phyloP scores from a whole-genome alignment of 2,113 vertebrate genomes.

The Perccottus glenii region DNA sequence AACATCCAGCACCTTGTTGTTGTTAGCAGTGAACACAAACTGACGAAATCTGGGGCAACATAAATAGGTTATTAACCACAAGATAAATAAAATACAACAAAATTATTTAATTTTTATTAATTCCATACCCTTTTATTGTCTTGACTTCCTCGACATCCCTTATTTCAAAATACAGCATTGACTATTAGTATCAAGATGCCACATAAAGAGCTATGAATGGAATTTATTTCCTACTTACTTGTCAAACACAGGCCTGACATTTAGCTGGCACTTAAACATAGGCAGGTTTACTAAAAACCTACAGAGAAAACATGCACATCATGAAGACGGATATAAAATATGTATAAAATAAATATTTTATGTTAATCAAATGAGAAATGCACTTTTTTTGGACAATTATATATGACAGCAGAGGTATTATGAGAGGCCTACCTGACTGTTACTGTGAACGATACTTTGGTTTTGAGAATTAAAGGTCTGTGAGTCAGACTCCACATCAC shows the following conservation, averaged over 20 bases:
- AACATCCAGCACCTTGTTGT: conserved; percentile 89
- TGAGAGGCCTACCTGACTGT: conserved; percentile 82
- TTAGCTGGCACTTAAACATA: conserved; percentile 87
- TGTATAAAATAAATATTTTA: not conserved
- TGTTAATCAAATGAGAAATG: not conserved
- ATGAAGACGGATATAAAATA: not conserved
- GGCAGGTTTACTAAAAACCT: conserved; percentile 90
- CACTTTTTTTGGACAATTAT: too few relatives aligned
- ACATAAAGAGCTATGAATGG: too few relatives aligned
- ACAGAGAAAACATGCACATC: conserved; percentile 6
- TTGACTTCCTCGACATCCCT: conserved; percentile 87
- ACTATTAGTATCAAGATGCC: not conserved
- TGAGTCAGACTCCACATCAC: conserved; percentile 86
- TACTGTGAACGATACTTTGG: conserved; percentile 85
- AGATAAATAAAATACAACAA: too few relatives aligned
- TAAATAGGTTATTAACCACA: not conserved
- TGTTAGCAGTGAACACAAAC: conserved; percentile 86
- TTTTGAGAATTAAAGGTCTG: conserved; percentile 89
- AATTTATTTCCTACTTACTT: conserved; percentile 83
- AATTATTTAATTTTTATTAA: not conserved
- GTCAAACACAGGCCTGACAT: conserved; percentile 90
- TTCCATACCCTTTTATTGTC: conserved; percentile 84
- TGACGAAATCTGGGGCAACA: conserved; percentile 80
- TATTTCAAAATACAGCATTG: conserved; percentile 5
- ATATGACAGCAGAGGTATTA: too few relatives aligned